Evolutionary conservation across 64 coral and sea anemone genomes (phyloP), one percentile per base, ranked within the genome.

Genomic region (Stichodactyla helianthus): DNA sequence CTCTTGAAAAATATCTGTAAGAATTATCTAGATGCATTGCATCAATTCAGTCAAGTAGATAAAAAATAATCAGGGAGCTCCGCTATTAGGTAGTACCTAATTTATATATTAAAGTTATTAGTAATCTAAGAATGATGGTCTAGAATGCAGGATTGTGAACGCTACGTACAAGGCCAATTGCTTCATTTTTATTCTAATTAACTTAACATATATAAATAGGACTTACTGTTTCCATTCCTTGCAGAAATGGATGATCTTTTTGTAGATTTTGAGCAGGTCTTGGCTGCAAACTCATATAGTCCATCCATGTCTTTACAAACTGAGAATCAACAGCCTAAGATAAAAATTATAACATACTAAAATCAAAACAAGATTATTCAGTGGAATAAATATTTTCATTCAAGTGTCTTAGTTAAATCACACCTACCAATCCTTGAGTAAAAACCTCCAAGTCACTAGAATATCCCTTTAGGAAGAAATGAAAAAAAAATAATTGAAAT

Each of bases 301-400:
- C 86, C 28, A 91, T 85, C 97, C 97, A 99, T 8, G 97, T 99
- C 28, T 94, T 95, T 0, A 99, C 55, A 81, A 93, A 95, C 52
- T 99, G 79, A 57, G 85, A 87, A 92, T 99, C 93, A 52, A 99
- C 88, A 88, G 79, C 88, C 97, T 99, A 53, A 52, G 51, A 70
- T 68, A 65, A 13, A 54, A 10, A 89, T 68, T 67, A 17, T 20
- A 68, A 68, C 4, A 18, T 23, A 44, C 35, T 23, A 59, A 55
- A 83, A 54, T 18, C 82, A 55, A 83, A 22, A 55, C 5, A 23
- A 20, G 19, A 7, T 7, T 7, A 22, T n/a, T 68, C 2, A 22
- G 8, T 22, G 6, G 1, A 68, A 68, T 6, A 7, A 17, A 68
- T 27, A 6, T 7, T 23, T 31, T 35, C 10, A 4, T 27, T 10